Base-by-base conservation (phyloP, 2,797 vertebrate genomes). In the Paramormyrops hopkinsi region DNA sequence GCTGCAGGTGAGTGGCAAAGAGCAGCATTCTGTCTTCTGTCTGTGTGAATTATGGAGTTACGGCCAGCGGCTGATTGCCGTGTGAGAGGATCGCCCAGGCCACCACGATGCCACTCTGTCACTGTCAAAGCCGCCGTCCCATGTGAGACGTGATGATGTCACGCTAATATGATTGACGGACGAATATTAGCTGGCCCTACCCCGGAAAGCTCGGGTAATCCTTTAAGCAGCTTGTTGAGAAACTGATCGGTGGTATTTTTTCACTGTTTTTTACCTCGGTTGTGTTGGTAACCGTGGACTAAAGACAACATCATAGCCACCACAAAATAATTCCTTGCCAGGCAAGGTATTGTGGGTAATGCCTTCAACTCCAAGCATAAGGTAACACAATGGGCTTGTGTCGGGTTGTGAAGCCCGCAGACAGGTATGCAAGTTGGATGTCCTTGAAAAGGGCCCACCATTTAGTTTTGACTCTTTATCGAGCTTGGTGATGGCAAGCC, bases 41-140 rank as follows among this genome's bases (percentile, higher is more conserved):
- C 62, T 87, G 53, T 83, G 88, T 93, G 93, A 94, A 91, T 91
- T 90, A 93, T 94, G 91, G 48, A 86, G 53, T 86, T 50, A 4
- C 69, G 89, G 41, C 48, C 59, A 44, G 85, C 25, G 4, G 65
- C 65, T 48, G 79, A 53, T 19, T 48, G 51, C 89, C 88, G 88
- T 88, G 1, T 22, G 0, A 56, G 17, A 90, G 73, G 92, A 33
- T 90, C 83, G 89, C 91, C 91, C 82, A 37, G 29, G 22, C 88
- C 86, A 89, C 76, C 25, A 33, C 89, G 44, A 62, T n/a, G 12
- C 22, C 33, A 19, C 53, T 25, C 14, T 0, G 65, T 91, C 92
- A 91, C 69, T 1, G 1, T 89, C 79, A 65, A 50, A 65, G 56
- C 82, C 4, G 17, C 1, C 8, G 1, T 89, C 14, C 37, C 37